phyloP scores from a whole-genome alignment of 1,140 invertebrate species.

The Drosophila leontia region DNA sequence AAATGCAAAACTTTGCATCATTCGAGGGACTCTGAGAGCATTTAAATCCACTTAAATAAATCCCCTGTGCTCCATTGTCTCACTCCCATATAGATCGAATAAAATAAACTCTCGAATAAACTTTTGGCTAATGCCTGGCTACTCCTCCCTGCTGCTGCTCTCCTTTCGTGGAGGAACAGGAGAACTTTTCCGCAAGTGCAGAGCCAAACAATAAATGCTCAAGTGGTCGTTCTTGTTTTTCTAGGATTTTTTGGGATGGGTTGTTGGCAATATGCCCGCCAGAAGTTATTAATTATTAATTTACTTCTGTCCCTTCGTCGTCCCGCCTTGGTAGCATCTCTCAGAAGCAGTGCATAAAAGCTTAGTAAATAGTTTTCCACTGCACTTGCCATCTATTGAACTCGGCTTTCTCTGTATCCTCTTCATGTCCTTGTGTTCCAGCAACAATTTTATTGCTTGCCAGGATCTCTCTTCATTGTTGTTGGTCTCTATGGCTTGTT shows the following conservation, averaged over 20 bases:
- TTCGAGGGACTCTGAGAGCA: slow-evolving; percentile 16
- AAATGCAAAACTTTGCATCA: slow-evolving; percentile 44
- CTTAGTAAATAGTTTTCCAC: slow-evolving; percentile 38
- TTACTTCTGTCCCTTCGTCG: slow-evolving; percentile 45
- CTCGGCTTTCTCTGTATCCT: slow-evolving; percentile 1
- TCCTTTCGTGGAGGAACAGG: not conserved
- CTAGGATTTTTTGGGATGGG: not conserved
- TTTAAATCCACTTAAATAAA: slow-evolving; percentile 64
- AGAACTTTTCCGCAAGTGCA: slow-evolving; percentile 43
- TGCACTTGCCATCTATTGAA: slow-evolving; percentile 26
- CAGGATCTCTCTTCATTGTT: slow-evolving; percentile 8
- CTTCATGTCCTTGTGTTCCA: slow-evolving; percentile 21
- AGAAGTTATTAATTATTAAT: slow-evolving; percentile 75
- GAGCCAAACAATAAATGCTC: slow-evolving; percentile 64
- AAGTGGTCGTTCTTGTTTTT: slow-evolving; percentile 53
- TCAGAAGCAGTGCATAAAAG: slow-evolving; percentile 36
- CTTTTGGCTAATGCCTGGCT: slow-evolving; percentile 60
- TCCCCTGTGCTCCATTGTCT: slow-evolving; percentile 19
- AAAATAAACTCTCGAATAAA: slow-evolving; percentile 48
- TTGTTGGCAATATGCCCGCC: slow-evolving; percentile 35
- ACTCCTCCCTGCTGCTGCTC: not conserved
- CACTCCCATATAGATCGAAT: slow-evolving; percentile 36
- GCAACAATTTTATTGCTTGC: slow-evolving; percentile 53
- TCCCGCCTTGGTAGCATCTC: slow-evolving; percentile 1
- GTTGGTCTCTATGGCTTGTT: slow-evolving; percentile 22